A percentile compares a stretch with the other conserved stretches of the same genome.
Conservation (phyloP, 2,797 vertebrate species). For the Silurus lanzhouensis region DNA sequence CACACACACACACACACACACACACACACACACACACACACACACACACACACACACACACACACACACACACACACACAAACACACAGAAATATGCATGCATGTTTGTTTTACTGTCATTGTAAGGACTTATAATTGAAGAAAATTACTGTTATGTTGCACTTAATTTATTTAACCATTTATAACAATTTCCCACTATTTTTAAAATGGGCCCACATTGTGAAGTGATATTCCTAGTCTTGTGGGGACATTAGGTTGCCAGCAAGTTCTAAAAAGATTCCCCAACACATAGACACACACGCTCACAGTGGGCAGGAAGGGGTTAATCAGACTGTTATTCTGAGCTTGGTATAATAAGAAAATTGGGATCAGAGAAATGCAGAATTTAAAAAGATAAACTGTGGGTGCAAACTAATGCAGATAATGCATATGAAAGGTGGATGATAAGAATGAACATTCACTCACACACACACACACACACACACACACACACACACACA, state of each 20-base stretch:
- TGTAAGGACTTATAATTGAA: background rate
- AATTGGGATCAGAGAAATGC: background rate
- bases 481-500: constrained; percentile 24
- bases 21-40: background rate
- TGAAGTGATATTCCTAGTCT: background rate
- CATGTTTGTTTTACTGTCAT: background rate
- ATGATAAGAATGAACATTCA: constrained; percentile 20
- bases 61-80: background rate
- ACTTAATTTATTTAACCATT: background rate
- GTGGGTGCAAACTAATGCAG: background rate
- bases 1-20: background rate
- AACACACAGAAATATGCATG: background rate
- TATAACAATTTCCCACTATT: too few relatives aligned
- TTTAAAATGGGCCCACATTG: background rate
- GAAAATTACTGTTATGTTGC: background rate
- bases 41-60: background rate
- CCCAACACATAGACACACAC: background rate
- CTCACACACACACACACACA: constrained; percentile 7
- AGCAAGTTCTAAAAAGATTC: background rate
- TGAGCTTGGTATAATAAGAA: constrained; percentile 3
- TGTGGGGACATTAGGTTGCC: background rate
- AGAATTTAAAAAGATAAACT: constrained; percentile 14
- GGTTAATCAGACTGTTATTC: background rate
- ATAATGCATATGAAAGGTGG: constrained; percentile 17
- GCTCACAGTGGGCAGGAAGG: background rate